Evolutionary conservation across 2,797 vertebrate genomes (phyloP).

Genomic region (Myioborus melanocephalus): DNA sequence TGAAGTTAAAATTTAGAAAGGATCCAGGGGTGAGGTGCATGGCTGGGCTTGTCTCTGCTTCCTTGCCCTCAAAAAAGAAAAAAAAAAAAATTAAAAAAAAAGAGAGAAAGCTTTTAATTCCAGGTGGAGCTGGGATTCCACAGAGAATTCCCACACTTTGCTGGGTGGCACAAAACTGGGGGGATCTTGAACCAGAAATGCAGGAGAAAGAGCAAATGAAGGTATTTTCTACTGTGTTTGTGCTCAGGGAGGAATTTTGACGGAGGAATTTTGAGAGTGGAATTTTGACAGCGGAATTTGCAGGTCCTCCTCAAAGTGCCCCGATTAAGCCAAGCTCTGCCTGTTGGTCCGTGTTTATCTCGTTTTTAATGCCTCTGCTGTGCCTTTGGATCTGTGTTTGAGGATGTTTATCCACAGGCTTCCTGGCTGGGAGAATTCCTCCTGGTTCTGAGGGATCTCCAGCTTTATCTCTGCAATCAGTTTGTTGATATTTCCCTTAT

Average conservation of each 20-base stretch:
- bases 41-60: background rate
- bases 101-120: background rate
- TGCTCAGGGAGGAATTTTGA: background rate
- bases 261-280: background rate
- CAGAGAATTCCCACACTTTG: background rate
- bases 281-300: background rate
- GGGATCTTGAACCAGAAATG: background rate
- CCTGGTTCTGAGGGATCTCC: background rate
- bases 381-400: background rate
- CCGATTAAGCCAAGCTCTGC: background rate
- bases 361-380: background rate
- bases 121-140: background rate
- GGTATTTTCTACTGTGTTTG: accelerated
- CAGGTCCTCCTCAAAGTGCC: background rate
- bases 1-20: background rate
- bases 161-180: background rate
- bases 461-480: background rate
- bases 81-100: no score
- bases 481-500: background rate
- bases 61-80: background rate
- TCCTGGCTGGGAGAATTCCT: background rate
- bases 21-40: background rate
- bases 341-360: background rate
- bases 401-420: background rate
- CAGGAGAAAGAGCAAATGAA: no score